Conservation (phyloP, 1,140 invertebrate species). For the Sweltsa coloradensis region DNA sequence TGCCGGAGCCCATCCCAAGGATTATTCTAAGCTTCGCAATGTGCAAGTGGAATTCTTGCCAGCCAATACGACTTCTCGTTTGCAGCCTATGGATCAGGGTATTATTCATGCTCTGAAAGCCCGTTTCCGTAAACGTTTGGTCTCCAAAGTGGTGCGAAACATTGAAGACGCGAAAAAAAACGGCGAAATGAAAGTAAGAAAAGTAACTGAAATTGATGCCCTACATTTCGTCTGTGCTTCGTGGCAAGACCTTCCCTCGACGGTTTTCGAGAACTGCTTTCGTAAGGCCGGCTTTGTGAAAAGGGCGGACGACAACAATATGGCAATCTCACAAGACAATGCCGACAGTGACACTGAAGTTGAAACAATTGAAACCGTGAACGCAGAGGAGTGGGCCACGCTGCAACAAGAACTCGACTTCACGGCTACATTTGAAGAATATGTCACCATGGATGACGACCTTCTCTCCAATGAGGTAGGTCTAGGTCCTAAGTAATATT, state of each 20-base stretch:
- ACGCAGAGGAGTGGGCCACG: not conserved
- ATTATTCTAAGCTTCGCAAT: constrained; percentile 22
- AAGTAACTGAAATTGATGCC: not conserved
- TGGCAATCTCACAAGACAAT: too few species aligned
- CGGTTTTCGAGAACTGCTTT: not conserved
- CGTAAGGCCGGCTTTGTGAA: not conserved
- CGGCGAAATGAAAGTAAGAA: too few species aligned
- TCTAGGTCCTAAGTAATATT: too few species aligned
- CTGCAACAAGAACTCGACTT: not conserved
- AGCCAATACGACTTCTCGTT: constrained; percentile 30
- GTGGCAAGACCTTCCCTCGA: not conserved
- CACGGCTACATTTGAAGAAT: not conserved
- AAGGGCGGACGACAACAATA: too few species aligned
- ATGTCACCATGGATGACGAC: not conserved
- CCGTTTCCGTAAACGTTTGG: not conserved
- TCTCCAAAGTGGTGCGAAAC: not conserved
- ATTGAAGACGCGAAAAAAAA: not conserved
- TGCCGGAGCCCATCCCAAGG: not conserved
- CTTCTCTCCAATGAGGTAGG: too few species aligned
- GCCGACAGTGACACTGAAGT: not conserved
- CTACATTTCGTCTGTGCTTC: not conserved
- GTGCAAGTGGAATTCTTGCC: constrained; percentile 27
- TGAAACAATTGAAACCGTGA: not conserved
- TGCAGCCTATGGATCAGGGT: constrained; percentile 34
- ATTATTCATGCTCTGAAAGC: constrained; percentile 22